Conservation (phyloP, 2,888 invertebrate genomes). For the Boloria euphrosyne region DNA sequence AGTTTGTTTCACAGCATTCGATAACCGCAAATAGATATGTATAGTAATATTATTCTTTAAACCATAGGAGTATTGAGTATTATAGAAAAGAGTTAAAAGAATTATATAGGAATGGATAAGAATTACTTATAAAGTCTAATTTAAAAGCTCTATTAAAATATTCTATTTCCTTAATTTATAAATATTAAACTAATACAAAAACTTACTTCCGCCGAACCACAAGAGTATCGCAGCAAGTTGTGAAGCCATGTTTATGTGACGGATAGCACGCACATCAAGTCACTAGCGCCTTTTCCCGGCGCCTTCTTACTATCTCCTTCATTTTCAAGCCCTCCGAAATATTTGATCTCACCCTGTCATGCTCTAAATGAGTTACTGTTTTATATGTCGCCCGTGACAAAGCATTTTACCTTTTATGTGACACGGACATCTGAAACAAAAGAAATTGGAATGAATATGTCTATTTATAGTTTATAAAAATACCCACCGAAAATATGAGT, state of each 20-base stretch:
- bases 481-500: too few species aligned
- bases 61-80: too few species aligned
- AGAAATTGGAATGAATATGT: slow-evolving; percentile 27
- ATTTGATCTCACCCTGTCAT: slow-evolving; percentile 54
- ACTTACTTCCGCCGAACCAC: slow-evolving; percentile 78
- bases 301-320: slow-evolving; percentile 56
- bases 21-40: too few species aligned
- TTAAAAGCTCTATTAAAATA: too few species aligned
- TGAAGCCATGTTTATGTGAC: slow-evolving; percentile 63
- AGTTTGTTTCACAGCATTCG: too few species aligned
- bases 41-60: too few species aligned
- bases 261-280: slow-evolving; percentile 63
- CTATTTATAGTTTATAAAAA: neutral
- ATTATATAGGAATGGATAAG: too few species aligned
- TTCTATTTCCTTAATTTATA: neutral
- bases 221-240: slow-evolving; percentile 67
- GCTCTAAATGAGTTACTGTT: slow-evolving; percentile 49
- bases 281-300: slow-evolving; percentile 57
- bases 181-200: slow-evolving; percentile 4
- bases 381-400: slow-evolving; percentile 43
- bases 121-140: too few species aligned
- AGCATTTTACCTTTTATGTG: slow-evolving; percentile 50
- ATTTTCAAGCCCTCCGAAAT: slow-evolving; percentile 60
- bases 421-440: slow-evolving; percentile 63
- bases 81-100: too few species aligned